phyloP scores from a whole-genome alignment of 1,140 invertebrate species.

The Micrasema minimum region DNA sequence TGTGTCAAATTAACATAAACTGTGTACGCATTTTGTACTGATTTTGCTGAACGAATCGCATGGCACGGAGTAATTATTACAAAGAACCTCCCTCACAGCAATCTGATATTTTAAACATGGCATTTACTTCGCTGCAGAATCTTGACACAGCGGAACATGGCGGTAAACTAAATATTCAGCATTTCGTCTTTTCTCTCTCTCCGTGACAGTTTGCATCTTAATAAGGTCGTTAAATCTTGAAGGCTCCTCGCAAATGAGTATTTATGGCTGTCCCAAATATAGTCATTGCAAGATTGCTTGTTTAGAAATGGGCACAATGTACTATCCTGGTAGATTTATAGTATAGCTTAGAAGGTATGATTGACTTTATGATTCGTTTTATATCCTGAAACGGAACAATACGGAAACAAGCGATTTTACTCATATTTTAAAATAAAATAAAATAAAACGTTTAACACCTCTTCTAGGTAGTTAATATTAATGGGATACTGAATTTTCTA shows the following conservation, averaged over 20 bases:
- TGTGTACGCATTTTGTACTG: not conserved
- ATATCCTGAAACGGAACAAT: too few species aligned
- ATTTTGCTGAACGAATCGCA: slow-evolving; percentile 19
- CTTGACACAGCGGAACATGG: slow-evolving; percentile 24
- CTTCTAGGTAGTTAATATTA: too few species aligned
- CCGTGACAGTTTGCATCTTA: slow-evolving; percentile 42
- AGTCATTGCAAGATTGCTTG: not conserved
- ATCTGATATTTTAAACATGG: slow-evolving; percentile 40
- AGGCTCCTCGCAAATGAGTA: slow-evolving; percentile 27
- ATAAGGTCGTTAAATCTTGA: slow-evolving; percentile 40
- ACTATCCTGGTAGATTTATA: too few species aligned
- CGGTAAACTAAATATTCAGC: slow-evolving; percentile 30
- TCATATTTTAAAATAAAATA: too few species aligned
- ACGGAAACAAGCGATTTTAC: too few species aligned
- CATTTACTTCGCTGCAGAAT: slow-evolving; percentile 40
- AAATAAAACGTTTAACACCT: too few species aligned
- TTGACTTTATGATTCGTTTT: too few species aligned
- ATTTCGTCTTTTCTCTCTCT: slow-evolving; percentile 35
- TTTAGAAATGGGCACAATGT: too few species aligned
- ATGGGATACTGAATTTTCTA: too few species aligned
- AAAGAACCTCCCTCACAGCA: slow-evolving; percentile 22
- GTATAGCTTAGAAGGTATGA: too few species aligned
- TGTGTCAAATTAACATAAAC: slow-evolving; percentile 34
- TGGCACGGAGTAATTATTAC: slow-evolving; percentile 39
- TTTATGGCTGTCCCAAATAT: slow-evolving; percentile 33